These are phyloP conservation scores for Pogonomyrmex barbatus DNA, from an alignment of 1,140 invertebrate species.

Conservation along the genomic window DNA sequence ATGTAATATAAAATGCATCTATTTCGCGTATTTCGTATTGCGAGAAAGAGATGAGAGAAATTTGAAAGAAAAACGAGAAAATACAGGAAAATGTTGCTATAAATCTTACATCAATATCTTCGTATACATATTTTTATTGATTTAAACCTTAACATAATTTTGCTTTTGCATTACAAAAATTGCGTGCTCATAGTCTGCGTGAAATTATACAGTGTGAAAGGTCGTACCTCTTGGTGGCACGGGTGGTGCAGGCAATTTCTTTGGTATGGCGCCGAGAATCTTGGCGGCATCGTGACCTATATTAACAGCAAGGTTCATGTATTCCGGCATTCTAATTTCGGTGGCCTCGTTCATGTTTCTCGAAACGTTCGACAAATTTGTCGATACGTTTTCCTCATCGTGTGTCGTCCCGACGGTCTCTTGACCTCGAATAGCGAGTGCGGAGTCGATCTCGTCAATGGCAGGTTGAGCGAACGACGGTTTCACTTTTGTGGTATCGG, in stretches of 20 bases:
- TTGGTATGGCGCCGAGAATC: conserved; percentile 72
- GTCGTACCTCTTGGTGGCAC: conserved; percentile 79
- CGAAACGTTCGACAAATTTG: conserved; percentile 38
- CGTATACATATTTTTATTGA: conserved; percentile 2
- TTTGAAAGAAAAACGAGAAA: neutral
- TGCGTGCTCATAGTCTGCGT: neutral
- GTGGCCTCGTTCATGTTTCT: conserved; percentile 61
- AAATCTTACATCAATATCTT: neutral
- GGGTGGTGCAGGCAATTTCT: conserved; percentile 80
- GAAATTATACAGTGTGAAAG: conserved; percentile 14
- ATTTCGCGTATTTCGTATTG: neutral
- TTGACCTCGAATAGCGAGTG: conserved; percentile 4
- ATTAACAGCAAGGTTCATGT: conserved; percentile 79
- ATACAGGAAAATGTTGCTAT: neutral
- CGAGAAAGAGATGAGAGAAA: neutral
- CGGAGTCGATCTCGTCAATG: conserved; percentile 26
- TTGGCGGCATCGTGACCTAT: conserved; percentile 65
- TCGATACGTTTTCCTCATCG: conserved; percentile 42
- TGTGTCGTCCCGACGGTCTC: neutral
- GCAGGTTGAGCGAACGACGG: neutral
- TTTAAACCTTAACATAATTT: neutral
- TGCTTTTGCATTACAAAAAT: neutral
- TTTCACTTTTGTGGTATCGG: neutral
- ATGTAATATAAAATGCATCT: conserved; percentile 11
- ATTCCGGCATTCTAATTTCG: conserved; percentile 77